These are phyloP conservation scores for Pteruthius melanotis DNA, from an alignment of 2,113 vertebrate species.

Conservation along the genomic window DNA sequence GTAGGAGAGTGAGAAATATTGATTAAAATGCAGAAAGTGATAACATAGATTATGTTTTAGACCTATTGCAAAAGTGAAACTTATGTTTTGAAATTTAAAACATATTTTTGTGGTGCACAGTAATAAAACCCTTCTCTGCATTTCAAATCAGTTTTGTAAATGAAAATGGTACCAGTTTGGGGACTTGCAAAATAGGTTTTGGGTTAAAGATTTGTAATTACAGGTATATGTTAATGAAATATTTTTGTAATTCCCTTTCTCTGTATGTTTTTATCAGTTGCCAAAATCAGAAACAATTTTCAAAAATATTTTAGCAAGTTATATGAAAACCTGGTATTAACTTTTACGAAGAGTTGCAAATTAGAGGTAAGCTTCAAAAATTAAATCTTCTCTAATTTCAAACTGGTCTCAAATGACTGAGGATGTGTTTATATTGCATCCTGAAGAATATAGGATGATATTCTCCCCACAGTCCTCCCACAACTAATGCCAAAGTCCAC, in stretches of 20 bases:
- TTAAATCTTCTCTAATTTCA: background rate
- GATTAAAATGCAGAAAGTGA: background rate
- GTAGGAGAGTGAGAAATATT: constrained; percentile 41
- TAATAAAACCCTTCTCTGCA: background rate
- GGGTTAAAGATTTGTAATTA: background rate
- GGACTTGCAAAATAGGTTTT: background rate
- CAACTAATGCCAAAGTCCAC: background rate
- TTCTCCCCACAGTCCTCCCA: background rate
- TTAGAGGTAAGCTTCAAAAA: background rate
- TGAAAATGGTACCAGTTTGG: background rate
- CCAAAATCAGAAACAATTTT: background rate
- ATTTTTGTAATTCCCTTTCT: background rate
- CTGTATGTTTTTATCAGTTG: background rate
- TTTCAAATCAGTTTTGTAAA: background rate
- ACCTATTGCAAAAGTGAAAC: background rate
- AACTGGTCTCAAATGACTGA: background rate
- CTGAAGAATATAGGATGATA: background rate
- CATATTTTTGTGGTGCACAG: background rate
- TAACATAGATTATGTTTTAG: background rate
- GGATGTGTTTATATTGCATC: background rate
- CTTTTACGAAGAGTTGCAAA: background rate
- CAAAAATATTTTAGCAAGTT: background rate
- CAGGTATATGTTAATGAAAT: background rate
- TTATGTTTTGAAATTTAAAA: background rate
- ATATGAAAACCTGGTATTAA: background rate